phyloP scores from a whole-genome alignment of 1,140 invertebrate genomes.

The Polypedilum vanderplanki region DNA sequence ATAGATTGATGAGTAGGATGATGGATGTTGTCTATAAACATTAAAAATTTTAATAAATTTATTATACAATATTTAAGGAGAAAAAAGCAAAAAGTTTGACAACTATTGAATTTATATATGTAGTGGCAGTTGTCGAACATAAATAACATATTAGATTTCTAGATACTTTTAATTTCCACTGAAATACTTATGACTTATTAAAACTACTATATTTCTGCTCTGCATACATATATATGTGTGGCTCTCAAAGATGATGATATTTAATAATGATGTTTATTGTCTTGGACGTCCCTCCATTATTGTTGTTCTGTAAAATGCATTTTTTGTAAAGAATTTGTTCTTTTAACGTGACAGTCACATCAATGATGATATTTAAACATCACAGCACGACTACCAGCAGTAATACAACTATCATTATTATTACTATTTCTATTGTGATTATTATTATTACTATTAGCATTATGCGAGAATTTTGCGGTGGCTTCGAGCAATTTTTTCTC shows the following conservation, averaged over 20 bases:
- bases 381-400: not conserved
- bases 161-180: too few species aligned
- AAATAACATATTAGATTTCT: not conserved
- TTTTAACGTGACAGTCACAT: not conserved
- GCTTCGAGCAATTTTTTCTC: conserved; percentile 7
- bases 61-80: not conserved
- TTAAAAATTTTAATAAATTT: not conserved
- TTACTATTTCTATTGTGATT: not conserved
- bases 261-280: not conserved
- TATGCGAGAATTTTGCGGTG: not conserved
- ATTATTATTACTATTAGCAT: not conserved
- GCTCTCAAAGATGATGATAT: not conserved
- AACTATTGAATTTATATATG: not conserved
- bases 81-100: not conserved
- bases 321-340: not conserved
- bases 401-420: not conserved
- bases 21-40: not conserved
- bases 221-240: not conserved
- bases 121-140: conserved; percentile 3
- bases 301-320: conserved; percentile 25
- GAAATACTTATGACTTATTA: not conserved
- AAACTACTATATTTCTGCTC: not conserved
- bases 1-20: conserved; percentile 11
- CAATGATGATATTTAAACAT: conserved; percentile 21
- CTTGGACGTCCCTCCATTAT: not conserved